A percentile compares a stretch with the other conserved stretches of the same genome.
Evolutionary conservation across 2,113 vertebrate genomes (phyloP).

Genomic region (Megatriorchis doriae): DNA sequence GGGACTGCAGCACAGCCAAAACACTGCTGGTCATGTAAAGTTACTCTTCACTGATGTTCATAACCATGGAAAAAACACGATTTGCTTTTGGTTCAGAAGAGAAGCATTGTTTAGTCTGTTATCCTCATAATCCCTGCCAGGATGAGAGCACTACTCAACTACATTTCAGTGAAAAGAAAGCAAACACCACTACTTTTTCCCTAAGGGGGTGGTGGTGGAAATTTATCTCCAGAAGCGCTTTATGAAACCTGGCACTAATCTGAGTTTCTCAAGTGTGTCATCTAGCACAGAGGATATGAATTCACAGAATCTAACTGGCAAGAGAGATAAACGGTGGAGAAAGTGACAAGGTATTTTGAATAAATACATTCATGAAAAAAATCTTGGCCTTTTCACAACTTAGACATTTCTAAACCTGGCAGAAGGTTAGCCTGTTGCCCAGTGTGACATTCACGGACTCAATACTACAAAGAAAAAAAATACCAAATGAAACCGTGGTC

Average conservation of each 20-base stretch:
- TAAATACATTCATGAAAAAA: not conserved
- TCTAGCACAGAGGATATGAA: not conserved
- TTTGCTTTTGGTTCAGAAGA: not conserved
- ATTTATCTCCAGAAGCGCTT: not conserved
- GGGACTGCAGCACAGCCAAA: not conserved
- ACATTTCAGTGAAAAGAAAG: not conserved
- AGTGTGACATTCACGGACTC: not conserved
- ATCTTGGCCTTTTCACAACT: not conserved
- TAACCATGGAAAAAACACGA: rapidly evolving
- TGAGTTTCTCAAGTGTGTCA: not conserved
- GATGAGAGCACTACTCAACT: not conserved
- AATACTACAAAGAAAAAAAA: not conserved
- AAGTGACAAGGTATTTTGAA: not conserved
- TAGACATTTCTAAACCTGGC: not conserved
- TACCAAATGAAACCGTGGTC: not conserved
- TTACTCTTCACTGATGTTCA: not conserved
- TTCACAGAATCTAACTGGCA: not conserved
- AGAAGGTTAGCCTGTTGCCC: not conserved
- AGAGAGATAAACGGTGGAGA: not conserved
- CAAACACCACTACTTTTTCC: not conserved
- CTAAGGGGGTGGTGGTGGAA: not conserved
- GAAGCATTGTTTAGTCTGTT: not conserved
- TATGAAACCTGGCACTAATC: not conserved
- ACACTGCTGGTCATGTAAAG: not conserved
- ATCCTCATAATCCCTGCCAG: not conserved